Conservation (phyloP, 2,113 vertebrate genomes). For the Daboia siamensis region DNA sequence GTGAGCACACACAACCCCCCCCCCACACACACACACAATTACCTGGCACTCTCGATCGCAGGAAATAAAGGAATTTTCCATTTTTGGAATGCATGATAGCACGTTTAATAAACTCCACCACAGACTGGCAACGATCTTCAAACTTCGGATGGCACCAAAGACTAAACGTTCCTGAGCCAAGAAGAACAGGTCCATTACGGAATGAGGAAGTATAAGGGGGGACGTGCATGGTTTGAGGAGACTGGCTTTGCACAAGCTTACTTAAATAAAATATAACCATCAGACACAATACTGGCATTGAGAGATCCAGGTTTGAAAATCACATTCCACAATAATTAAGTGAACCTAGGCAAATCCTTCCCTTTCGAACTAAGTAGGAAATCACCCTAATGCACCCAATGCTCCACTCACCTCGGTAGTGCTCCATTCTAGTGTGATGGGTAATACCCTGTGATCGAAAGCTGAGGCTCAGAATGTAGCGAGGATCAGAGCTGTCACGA, state of each 20-base stretch:
- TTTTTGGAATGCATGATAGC: slow-evolving; percentile 99
- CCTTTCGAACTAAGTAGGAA: not conserved
- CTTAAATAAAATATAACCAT: not conserved
- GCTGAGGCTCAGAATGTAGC: slow-evolving; percentile 97
- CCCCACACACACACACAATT: not conserved
- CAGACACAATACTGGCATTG: not conserved
- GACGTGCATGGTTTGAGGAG: not conserved
- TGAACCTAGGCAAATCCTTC: not conserved
- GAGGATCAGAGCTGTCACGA: slow-evolving; percentile 92
- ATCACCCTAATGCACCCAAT: no score
- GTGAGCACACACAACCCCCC: not conserved
- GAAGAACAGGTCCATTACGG: not conserved
- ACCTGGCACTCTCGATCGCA: slow-evolving; percentile 92
- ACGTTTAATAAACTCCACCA: slow-evolving; percentile 96
- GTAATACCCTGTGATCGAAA: slow-evolving; percentile 95
- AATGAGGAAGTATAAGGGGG: no score
- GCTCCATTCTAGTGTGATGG: slow-evolving; percentile 94
- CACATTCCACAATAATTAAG: not conserved
- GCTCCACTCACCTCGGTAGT: slow-evolving; percentile 81
- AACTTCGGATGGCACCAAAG: slow-evolving; percentile 98
- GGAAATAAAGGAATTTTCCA: slow-evolving; percentile 95
- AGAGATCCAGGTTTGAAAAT: not conserved
- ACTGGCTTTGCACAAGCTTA: not conserved
- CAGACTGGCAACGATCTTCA: slow-evolving; percentile 95
- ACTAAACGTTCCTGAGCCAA: slow-evolving; percentile 88